phyloP scores from a whole-genome alignment of 53 echinoderm and acorn worm species.

The Astropecten irregularis region DNA sequence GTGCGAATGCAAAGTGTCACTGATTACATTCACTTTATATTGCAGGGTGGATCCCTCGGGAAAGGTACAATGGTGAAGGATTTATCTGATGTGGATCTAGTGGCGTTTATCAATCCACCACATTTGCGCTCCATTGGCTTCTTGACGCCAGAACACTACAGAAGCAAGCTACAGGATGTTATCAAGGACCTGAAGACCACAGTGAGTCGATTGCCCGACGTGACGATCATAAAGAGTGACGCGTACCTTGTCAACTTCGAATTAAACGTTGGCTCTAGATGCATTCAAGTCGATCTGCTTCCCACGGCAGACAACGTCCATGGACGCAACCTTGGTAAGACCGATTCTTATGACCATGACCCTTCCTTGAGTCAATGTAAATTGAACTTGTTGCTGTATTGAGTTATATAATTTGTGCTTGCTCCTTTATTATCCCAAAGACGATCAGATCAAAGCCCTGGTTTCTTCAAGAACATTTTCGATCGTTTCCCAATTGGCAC shows the following conservation, averaged over 20 bases:
- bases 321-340: neutral
- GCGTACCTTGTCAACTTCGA: slow-evolving; percentile 2
- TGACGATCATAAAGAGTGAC: neutral
- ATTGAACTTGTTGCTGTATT: no score
- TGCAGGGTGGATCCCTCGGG: slow-evolving; percentile 56
- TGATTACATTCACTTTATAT: no score
- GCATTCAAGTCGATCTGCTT: neutral
- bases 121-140: neutral
- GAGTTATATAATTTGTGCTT: no score
- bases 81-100: slow-evolving; percentile 36
- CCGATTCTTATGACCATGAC: no score
- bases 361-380: neutral
- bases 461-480: no score
- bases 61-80: slow-evolving; percentile 47
- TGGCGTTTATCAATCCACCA: slow-evolving; percentile 35
- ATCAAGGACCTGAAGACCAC: neutral
- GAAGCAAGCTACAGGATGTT: neutral
- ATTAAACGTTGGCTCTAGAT: neutral
- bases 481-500: no score
- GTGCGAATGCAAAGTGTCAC: no score
- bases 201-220: neutral
- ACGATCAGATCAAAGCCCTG: no score
- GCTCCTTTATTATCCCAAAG: no score
- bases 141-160: neutral
- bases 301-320: slow-evolving; percentile 22